A percentile compares a stretch with the other conserved stretches of the same genome.
Evolutionary conservation across 1,140 invertebrate genomes (phyloP).

Genomic region (Andrena cerasifolii): DNA sequence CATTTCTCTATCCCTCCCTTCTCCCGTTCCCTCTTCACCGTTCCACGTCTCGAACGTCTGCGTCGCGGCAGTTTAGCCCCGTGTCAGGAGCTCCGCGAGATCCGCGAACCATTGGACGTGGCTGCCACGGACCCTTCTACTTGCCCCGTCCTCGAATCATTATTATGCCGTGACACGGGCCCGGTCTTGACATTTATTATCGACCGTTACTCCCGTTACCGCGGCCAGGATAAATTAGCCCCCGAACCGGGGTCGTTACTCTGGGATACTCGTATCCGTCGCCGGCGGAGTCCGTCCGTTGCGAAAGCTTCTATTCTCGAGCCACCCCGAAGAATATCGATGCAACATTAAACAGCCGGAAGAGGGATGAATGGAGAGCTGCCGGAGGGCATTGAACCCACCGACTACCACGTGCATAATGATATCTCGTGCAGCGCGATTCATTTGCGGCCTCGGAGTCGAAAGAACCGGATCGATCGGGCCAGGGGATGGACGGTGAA

Average conservation of each 20-base stretch:
- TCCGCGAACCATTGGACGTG: background rate
- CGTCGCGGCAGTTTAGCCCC: background rate
- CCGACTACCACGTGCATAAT: background rate
- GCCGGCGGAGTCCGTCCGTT: background rate
- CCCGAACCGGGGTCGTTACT: constrained; percentile 10
- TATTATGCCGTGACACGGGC: constrained; percentile 19
- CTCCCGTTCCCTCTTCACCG: too few species aligned
- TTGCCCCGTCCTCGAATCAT: background rate
- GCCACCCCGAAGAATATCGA: background rate
- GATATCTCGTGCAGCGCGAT: constrained; percentile 5
- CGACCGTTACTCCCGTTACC: constrained; percentile 29
- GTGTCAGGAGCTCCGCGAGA: background rate
- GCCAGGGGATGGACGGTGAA: background rate
- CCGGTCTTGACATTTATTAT: constrained; percentile 5
- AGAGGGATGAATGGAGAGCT: background rate
- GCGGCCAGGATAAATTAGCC: constrained; percentile 15
- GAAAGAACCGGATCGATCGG: constrained; percentile 38
- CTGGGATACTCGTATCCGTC: background rate
- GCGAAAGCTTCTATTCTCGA: background rate
- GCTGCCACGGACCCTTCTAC: background rate
- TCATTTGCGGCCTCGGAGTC: constrained; percentile 25
- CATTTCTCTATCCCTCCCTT: too few species aligned
- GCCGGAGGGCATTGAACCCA: constrained; percentile 4
- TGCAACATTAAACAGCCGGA: background rate
- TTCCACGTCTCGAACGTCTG: too few species aligned